A percentile compares a stretch with the other conserved stretches of the same genome.
phyloP scores from a whole-genome alignment of 1,140 invertebrate species.

The Lordiphosa mommai region DNA sequence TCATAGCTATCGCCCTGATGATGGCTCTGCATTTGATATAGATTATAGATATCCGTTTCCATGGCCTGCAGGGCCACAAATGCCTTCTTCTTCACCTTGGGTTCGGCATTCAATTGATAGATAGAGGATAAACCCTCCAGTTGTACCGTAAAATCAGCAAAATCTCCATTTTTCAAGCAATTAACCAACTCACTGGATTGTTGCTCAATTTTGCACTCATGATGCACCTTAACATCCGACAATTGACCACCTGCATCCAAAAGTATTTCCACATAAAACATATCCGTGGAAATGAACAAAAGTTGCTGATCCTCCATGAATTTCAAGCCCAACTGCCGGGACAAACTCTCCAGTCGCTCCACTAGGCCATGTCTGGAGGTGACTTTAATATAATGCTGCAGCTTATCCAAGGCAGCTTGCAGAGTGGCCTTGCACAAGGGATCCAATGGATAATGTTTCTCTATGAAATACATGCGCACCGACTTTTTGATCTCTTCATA shows the following conservation, averaged over 20 bases:
- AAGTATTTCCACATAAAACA: slow-evolving; percentile 97
- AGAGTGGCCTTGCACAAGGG: slow-evolving; percentile 90
- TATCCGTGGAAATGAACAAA: slow-evolving; percentile 95
- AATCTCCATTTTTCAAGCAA: slow-evolving; percentile 90
- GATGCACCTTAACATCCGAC: slow-evolving; percentile 90
- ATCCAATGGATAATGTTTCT: slow-evolving; percentile 91
- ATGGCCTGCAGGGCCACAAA: slow-evolving; percentile 94
- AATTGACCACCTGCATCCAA: slow-evolving; percentile 90
- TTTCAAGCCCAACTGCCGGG: slow-evolving; percentile 88
- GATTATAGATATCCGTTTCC: slow-evolving; percentile 92
- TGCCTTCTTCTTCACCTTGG: slow-evolving; percentile 95
- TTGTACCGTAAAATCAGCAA: slow-evolving; percentile 95
- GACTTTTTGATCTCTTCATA: slow-evolving; percentile 92
- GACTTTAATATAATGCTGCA: slow-evolving; percentile 97
- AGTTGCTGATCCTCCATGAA: slow-evolving; percentile 73
- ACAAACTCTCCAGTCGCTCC: slow-evolving; percentile 94
- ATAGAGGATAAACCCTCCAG: slow-evolving; percentile 94
- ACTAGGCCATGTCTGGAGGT: slow-evolving; percentile 94
- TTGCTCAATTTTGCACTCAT: slow-evolving; percentile 80
- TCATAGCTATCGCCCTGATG: slow-evolving; percentile 86
- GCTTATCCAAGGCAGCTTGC: slow-evolving; percentile 93
- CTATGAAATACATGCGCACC: slow-evolving; percentile 90
- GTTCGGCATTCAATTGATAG: slow-evolving; percentile 96
- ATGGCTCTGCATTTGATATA: slow-evolving; percentile 85
- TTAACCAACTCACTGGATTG: slow-evolving; percentile 87